These are phyloP conservation scores for Epinephelus fuscoguttatus DNA, from an alignment of 2,113 vertebrate genomes.

Conservation along the genomic window DNA sequence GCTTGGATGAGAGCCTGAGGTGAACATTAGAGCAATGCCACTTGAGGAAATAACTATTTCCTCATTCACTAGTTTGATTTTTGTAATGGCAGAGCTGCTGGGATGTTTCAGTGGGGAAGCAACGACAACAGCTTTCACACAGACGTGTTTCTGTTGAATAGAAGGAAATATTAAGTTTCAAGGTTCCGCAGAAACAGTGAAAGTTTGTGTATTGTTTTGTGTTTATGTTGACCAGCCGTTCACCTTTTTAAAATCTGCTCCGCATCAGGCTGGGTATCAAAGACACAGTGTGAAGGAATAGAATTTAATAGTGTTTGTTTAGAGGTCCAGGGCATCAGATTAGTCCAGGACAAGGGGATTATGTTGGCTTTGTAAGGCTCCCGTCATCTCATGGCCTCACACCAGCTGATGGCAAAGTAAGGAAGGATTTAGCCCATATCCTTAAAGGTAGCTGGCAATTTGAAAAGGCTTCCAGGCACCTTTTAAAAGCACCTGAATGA, in stretches of 20 bases:
- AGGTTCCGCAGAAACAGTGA: neutral
- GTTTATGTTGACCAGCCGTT: neutral
- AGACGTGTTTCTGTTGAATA: neutral
- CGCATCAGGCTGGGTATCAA: constrained; percentile 8
- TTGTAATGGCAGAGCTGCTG: constrained; percentile 28
- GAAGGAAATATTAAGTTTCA: neutral
- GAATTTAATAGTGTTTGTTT: constrained; percentile 67
- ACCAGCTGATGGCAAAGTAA: constrained; percentile 62
- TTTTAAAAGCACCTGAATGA: constrained; percentile 26
- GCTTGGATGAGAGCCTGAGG: constrained; percentile 3
- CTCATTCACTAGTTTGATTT: constrained; percentile 24
- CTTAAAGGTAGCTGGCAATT: constrained; percentile 42
- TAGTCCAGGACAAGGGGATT: constrained; percentile 74
- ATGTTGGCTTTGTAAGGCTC: constrained; percentile 69
- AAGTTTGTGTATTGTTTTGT: neutral
- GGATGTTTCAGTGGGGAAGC: neutral
- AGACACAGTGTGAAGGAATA: constrained; percentile 32
- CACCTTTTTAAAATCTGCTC: constrained; percentile 18
- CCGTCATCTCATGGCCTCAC: constrained; percentile 62
- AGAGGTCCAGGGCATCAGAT: constrained; percentile 68
- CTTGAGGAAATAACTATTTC: constrained; percentile 39
- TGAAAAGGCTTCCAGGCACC: constrained; percentile 29
- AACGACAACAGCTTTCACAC: neutral
- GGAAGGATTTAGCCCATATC: constrained; percentile 57
- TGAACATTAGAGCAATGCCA: constrained; percentile 14